Base-by-base conservation (phyloP, 64 coral and sea anemone species). In the Orbicella faveolata region DNA sequence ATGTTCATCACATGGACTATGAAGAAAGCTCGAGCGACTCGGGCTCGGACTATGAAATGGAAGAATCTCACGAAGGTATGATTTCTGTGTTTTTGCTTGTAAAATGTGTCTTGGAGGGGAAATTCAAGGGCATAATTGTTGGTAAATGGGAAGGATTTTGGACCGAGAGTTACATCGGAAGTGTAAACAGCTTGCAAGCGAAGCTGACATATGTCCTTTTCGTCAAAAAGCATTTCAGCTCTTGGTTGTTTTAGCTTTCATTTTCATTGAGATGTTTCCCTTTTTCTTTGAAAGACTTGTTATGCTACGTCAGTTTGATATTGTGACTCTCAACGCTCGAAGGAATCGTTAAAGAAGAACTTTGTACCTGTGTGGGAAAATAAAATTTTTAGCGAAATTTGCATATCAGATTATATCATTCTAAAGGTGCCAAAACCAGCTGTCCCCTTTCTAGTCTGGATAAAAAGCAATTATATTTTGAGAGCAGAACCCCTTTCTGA, bases 1-100 rank as follows among this genome's bases (percentile, higher is more conserved):
- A 81, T 70, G 67, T 25, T 26, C 67, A n/a, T 19, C 25, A 16
- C 5, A 85, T 70, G 63, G 82, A 85, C 10, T 66, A 44, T 30
- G 73, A 75, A 52, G 87, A 83, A 55, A 83, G 83, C 92, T 84
- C 61, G 23, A 94, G 92, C 30, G 92, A 94, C 52, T 94, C 92
- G 3, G 83, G 92, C 51, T 94, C 92, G 2, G 92, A 94, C 61
- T 72, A 81, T 78, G 92, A 94, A 25, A 78, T 80, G 53, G 92
- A 94, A 53, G 92, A 94, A 26, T 69, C 15, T 13, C 79, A 89
- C 84, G 76, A 89, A 89, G 76, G 76, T 74, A 85, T 26, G 39
- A 72, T 85, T 25, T 48, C 41, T 73, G 34, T 85, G 11, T 26
- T 23, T 85, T 9, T 17, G 6, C 4, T 85, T 16, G 1, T 35